Evolutionary conservation across 1,140 invertebrate species (phyloP), one percentile per base, ranked within the genome.

Genomic region (Nasonia vitripennis): DNA sequence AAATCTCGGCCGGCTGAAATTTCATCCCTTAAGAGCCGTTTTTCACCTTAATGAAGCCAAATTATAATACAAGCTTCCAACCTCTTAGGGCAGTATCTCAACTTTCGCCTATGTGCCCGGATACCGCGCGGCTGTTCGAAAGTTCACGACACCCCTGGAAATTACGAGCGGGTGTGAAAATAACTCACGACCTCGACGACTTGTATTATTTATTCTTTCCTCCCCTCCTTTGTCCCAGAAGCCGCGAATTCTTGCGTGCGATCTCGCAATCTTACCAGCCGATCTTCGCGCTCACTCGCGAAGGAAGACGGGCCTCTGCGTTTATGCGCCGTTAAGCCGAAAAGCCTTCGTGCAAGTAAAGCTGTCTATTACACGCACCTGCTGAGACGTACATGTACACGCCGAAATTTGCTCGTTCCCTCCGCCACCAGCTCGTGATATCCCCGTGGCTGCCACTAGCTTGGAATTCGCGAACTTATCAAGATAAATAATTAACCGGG

Each of bases 31-130:
- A 23, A 78, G 9, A 5, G 14, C 12, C 20, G 17, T 78, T 78
- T 78, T 78, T 78, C 77, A 78, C 27, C 55, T 78, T 78, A 78
- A 78, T 37, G 48, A 78, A 78, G 77, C 51, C 11, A 34, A 78
- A 78, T 78, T 67, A 78, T 78, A 78, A 17, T 78, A 62, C 20
- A 37, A 55, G 10, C 70, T 11, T 34, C 20, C 41, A 78, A 62
- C 23, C 48, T 78, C 45, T 78, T 27, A 48, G 4, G n/a, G 10
- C 27, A 14, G 4, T 78, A 78, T 48, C 20, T 51, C 23, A 51
- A 11, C 41, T 78, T 78, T 27, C 45, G 45, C 9, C 9, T 51
- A 14, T 78, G 9, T 34, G 2, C 27, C 0, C 12, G 0, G 17
- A 20, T 9, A 34, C 9, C 34, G 0, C 14, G 1, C 11, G 12